Evolutionary conservation across 2,888 invertebrate genomes (phyloP).

Genomic region (Amphipyra tragopoginis): DNA sequence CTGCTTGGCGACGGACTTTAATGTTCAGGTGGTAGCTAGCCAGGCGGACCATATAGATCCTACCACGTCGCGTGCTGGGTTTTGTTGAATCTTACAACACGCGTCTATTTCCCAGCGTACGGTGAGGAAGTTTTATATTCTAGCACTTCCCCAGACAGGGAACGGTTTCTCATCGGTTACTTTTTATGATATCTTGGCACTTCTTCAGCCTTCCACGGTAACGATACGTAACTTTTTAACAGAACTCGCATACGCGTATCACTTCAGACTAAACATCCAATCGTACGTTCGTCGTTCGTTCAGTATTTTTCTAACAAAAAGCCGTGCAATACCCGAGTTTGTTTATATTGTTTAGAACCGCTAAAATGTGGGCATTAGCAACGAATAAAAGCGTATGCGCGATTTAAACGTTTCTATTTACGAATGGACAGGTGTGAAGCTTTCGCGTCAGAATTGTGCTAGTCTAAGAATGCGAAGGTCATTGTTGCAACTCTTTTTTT

Average conservation of each 20-base stretch:
- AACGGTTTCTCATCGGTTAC: no score
- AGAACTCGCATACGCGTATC: constrained; percentile 27
- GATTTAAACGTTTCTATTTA: constrained; percentile 51
- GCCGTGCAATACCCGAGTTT: constrained; percentile 7
- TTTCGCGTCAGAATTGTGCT: constrained; percentile 38
- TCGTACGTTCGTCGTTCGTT: not conserved
- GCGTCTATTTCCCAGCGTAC: no score
- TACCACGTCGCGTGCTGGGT: no score
- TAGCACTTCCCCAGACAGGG: no score
- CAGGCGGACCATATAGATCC: no score
- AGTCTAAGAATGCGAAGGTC: constrained; percentile 55
- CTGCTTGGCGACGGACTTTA: no score
- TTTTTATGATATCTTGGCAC: no score
- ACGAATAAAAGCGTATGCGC: constrained; percentile 27
- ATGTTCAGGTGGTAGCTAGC: no score
- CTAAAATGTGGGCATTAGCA: constrained; percentile 9
- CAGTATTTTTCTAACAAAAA: constrained; percentile 31
- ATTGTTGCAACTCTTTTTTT: constrained; percentile 50
- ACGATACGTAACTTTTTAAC: constrained; percentile 17
- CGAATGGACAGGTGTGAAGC: constrained; percentile 59
- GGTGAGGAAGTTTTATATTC: no score
- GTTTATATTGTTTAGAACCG: constrained; percentile 33
- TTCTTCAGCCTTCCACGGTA: no score
- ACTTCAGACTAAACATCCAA: constrained; percentile 31
- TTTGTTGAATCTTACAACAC: no score